These are phyloP conservation scores for Oceanites oceanicus DNA, from an alignment of 2,113 vertebrate species.

Conservation along the genomic window DNA sequence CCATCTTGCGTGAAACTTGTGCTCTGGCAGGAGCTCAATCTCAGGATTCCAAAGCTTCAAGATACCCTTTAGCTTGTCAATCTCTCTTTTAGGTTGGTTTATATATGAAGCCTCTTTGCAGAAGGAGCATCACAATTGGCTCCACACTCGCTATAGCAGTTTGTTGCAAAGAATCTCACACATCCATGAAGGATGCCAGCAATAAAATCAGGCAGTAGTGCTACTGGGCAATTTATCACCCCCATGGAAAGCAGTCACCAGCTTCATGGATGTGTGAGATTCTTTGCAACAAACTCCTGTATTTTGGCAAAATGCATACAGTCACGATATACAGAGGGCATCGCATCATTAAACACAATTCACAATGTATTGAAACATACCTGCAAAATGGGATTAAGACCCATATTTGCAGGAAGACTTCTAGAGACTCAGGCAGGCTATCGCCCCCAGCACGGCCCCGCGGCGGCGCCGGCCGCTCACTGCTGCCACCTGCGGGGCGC, in stretches of 20 bases:
- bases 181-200: not conserved
- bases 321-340: not conserved
- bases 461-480: not conserved
- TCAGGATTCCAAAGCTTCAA: not conserved
- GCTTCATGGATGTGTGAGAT: not conserved
- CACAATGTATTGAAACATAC: not conserved
- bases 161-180: too few relatives aligned
- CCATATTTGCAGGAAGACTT: not conserved
- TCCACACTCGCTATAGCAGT: not conserved
- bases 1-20: not conserved
- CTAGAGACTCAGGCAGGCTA: too few relatives aligned
- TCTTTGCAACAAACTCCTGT: not conserved
- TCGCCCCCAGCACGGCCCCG: not conserved
- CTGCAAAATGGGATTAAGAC: not conserved
- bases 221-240: not conserved
- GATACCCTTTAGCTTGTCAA: not conserved
- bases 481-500: slow-evolving; percentile 37
- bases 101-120: not conserved
- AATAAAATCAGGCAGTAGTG: not conserved
- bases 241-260: not conserved
- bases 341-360: not conserved
- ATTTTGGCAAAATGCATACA: not conserved
- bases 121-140: not conserved
- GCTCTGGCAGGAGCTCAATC: not conserved
- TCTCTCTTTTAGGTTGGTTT: not conserved